Evolutionary conservation across 2,113 vertebrate species (phyloP).

Genomic region (Thalassoma bifasciatum): DNA sequence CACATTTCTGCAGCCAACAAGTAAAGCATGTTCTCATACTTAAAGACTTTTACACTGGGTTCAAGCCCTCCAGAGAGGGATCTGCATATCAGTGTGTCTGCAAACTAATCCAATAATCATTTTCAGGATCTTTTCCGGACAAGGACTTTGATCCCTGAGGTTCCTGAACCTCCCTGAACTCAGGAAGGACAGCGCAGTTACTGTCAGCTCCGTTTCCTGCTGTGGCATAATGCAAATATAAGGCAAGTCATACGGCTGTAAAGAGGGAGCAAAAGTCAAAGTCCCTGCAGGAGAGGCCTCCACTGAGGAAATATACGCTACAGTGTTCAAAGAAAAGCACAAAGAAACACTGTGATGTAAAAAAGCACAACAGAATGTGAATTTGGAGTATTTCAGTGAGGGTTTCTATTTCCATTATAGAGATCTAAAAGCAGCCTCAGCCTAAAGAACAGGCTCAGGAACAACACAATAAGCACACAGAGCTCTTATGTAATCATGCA

Average conservation of each 20-base stretch:
- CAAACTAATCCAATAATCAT: neutral
- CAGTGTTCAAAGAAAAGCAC: too few species aligned
- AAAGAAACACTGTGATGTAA: neutral
- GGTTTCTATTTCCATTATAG: neutral
- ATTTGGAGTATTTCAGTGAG: neutral
- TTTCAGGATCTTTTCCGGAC: slow-evolving; percentile 19
- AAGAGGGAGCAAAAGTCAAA: slow-evolving; percentile 49
- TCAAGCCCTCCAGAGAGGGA: neutral
- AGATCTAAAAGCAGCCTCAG: slow-evolving; percentile 37
- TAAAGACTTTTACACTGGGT: neutral
- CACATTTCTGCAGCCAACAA: slow-evolving; percentile 14
- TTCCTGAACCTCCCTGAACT: neutral
- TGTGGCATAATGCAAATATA: neutral
- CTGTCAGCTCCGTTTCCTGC: slow-evolving; percentile 4
- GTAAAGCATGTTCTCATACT: neutral
- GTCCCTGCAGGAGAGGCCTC: slow-evolving; percentile 20
- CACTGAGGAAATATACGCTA: neutral
- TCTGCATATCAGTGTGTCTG: too few species aligned
- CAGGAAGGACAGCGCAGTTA: neutral
- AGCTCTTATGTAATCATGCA: slow-evolving; percentile 66
- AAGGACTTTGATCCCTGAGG: slow-evolving; percentile 48
- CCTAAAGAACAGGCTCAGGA: slow-evolving; percentile 28
- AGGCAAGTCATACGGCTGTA: slow-evolving; percentile 15
- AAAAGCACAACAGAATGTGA: neutral
- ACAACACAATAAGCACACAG: slow-evolving; percentile 43